Conservation (phyloP, 2,888 invertebrate species). For the Monochamus alternatus region DNA sequence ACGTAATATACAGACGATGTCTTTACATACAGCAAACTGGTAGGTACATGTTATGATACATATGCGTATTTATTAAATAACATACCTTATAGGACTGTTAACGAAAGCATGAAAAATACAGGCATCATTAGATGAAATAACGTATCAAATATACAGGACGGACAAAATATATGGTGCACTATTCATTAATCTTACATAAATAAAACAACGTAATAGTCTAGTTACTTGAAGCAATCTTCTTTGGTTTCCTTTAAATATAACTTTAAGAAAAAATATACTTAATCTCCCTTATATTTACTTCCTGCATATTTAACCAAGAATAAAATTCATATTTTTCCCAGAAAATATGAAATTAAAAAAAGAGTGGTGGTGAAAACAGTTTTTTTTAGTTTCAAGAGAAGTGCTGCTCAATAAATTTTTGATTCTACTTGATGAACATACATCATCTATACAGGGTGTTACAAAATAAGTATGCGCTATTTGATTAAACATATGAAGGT, state of each 20-base stretch:
- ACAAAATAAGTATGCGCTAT: too few species aligned
- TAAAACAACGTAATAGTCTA: constrained; percentile 2
- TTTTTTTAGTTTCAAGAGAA: neutral
- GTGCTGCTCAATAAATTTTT: constrained; percentile 20
- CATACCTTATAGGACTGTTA: constrained; percentile 3
- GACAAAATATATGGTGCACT: neutral
- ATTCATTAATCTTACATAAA: neutral
- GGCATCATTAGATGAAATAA: constrained; percentile 3
- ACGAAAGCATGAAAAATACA: neutral
- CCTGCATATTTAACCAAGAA: constrained; percentile 24
- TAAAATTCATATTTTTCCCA: constrained; percentile 43
- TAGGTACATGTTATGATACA: constrained; percentile 35
- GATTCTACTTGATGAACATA: constrained; percentile 19
- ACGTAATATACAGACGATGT: constrained; percentile 39
- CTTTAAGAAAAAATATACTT: neutral
- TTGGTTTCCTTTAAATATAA: constrained; percentile 30
- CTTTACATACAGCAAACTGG: constrained; percentile 26
- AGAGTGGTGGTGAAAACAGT: constrained; percentile 8
- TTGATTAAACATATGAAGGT: too few species aligned
- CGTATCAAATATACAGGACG: constrained; percentile 27
- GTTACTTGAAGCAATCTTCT: constrained; percentile 13
- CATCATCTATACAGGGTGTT: too few species aligned
- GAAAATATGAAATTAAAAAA: constrained; percentile 43
- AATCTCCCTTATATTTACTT: neutral
- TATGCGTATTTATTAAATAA: constrained; percentile 7